These are phyloP conservation scores for Axis porcinus DNA, from an alignment of 2,113 vertebrate species.

Conservation along the genomic window DNA sequence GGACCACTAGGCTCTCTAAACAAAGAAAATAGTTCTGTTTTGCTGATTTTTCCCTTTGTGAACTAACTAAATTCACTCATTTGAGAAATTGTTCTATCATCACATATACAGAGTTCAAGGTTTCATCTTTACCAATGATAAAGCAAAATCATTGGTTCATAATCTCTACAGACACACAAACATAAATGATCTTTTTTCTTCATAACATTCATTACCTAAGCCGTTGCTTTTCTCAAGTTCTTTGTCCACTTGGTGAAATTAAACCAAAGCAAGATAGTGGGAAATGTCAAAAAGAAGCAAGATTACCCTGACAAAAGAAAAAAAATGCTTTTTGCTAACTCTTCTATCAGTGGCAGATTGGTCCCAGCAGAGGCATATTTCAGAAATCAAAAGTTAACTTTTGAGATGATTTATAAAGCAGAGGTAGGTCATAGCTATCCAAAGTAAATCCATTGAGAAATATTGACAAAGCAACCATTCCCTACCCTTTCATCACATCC, in stretches of 20 bases:
- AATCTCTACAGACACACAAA: neutral
- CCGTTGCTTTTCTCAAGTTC: neutral
- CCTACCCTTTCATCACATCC: neutral
- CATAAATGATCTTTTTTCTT: neutral
- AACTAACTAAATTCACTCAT: neutral
- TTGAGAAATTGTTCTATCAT: neutral
- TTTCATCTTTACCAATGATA: neutral
- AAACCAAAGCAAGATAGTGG: neutral
- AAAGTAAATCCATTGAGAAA: constrained; percentile 48
- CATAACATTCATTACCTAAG: neutral
- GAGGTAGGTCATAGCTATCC: constrained; percentile 5
- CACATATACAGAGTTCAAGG: neutral
- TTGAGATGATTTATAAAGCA: constrained; percentile 41
- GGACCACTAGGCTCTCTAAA: neutral
- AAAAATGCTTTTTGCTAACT: neutral
- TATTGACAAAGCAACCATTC: constrained; percentile 40
- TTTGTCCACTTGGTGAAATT: neutral
- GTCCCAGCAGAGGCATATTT: neutral
- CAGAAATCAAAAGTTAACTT: constrained; percentile 46
- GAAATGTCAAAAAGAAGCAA: neutral
- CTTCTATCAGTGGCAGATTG: neutral
- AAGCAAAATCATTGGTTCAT: neutral
- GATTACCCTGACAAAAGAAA: neutral
- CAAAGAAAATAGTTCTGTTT: neutral
- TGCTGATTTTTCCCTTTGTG: neutral